Evolutionary conservation across 1,140 invertebrate genomes (phyloP).

Genomic region (Hydropsyche tenuis): DNA sequence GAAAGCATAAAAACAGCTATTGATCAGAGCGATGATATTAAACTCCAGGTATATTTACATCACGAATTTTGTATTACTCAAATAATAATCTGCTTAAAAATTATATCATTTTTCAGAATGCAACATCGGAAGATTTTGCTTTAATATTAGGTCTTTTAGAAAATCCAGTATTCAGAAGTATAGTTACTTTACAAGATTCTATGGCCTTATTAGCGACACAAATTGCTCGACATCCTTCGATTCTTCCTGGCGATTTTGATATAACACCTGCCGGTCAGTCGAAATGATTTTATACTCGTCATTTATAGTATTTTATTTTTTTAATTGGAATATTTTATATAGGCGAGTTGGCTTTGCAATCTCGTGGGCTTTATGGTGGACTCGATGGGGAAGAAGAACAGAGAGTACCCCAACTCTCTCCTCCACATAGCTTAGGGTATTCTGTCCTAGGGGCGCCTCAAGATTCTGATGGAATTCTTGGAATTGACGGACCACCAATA

Average conservation of each 20-base stretch:
- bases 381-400: constrained; percentile 65
- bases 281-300: not conserved
- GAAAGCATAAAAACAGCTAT: constrained; percentile 80
- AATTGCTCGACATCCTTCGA: constrained; percentile 86
- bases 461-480: constrained; percentile 84
- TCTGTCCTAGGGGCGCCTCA: constrained; percentile 51
- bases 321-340: constrained; percentile 30
- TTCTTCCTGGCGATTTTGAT: constrained; percentile 90
- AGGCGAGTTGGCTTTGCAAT: constrained; percentile 70
- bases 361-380: constrained; percentile 59
- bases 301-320: not conserved
- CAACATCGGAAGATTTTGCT: constrained; percentile 85
- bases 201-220: constrained; percentile 80
- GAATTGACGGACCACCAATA: constrained; percentile 85
- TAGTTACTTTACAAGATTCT: constrained; percentile 91
- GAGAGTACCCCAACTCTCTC: constrained; percentile 67
- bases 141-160: constrained; percentile 87
- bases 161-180: constrained; percentile 90
- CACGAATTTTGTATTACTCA: too few relatives aligned
- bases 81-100: not conserved
- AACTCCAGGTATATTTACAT: constrained; percentile 72
- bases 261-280: constrained; percentile 74
- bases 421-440: constrained; percentile 62
- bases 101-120: constrained; percentile 57
- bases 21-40: constrained; percentile 75